Evolutionary conservation across 2,888 invertebrate species (phyloP).

Genomic region (Eledona agricola): DNA sequence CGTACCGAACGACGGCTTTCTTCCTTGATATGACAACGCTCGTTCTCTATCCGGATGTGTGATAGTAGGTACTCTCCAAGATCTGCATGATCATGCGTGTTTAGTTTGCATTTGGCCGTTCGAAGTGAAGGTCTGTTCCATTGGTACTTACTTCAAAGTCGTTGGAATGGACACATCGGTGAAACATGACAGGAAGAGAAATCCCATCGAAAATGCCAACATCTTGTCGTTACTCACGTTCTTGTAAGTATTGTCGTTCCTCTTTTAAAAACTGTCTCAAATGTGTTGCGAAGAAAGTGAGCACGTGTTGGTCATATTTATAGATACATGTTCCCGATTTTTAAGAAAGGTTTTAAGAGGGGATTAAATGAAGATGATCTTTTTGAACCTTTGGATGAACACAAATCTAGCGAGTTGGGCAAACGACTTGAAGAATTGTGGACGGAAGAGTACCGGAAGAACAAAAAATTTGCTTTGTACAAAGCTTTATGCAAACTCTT

Average conservation of each 20-base stretch:
- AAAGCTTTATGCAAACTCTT: constrained; percentile 53
- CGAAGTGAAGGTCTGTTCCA: constrained; percentile 14
- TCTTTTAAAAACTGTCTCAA: too few species aligned
- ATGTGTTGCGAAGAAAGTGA: too few species aligned
- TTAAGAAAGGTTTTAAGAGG: constrained; percentile 74
- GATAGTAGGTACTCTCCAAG: constrained; percentile 26
- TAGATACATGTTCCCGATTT: constrained; percentile 80
- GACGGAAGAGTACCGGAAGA: constrained; percentile 55
- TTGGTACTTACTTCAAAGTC: not conserved
- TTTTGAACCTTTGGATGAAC: constrained; percentile 71
- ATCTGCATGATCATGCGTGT: constrained; percentile 27
- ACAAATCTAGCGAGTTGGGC: constrained; percentile 73
- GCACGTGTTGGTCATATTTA: too few species aligned
- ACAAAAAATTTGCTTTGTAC: constrained; percentile 55
- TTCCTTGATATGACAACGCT: constrained; percentile 25
- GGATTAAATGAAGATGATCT: constrained; percentile 78
- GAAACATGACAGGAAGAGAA: constrained; percentile 41
- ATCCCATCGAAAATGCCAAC: constrained; percentile 47
- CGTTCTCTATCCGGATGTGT: constrained; percentile 15
- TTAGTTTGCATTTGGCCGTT: constrained; percentile 25
- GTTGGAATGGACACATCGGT: constrained; percentile 29
- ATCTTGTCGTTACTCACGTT: constrained; percentile 45
- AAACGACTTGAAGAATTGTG: constrained; percentile 69
- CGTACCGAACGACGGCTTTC: too few species aligned
- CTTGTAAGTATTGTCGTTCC: constrained; percentile 51